Evolutionary conservation across 2,888 invertebrate genomes (phyloP), one percentile per base, ranked within the genome.

Genomic region (Tetanocera ferruginea): DNA sequence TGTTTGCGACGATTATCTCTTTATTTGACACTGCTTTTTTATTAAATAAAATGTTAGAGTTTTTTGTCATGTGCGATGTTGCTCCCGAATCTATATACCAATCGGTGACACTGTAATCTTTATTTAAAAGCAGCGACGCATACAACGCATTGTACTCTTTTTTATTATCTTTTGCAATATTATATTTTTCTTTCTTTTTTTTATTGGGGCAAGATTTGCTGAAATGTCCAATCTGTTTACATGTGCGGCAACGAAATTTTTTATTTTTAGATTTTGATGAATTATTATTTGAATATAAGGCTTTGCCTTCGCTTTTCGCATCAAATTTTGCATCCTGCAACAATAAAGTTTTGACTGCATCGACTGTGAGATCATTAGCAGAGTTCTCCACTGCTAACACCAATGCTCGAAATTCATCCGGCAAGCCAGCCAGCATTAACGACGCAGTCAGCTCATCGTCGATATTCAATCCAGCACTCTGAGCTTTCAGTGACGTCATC

Each of bases 291-390:
- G 74, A 25, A 60, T 76, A 76, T n/a, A 81, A 60, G 43, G 75
- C 79, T 55, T 66, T 78, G 4, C 76, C 78, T 14, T 28, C n/a
- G 67, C 31, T 64, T 70, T 78, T 78, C 11, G 52, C 77, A 67
- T 80, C 78, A 62, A 81, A 78, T 37, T 80, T 80, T 9, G 55
- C 76, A 62, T 80, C 82, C 77, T 80, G 81, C 6, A 82, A 57
- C 9, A 80, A 69, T 81, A 79, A n/a, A n/a, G n/a, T n/a, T n/a
- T n/a, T n/a, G n/a, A n/a, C n/a, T n/a, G n/a, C n/a, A n/a, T n/a
- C n/a, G 11, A 78, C 66, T 3, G 74, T 79, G 0, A 79, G 34
- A 37, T 78, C 66, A n/a, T 60, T 64, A 60, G 76, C 76, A 9
- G 79, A 80, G 49, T 79, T 81, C 76, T 80, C 81, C 2, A 80